Conservation (phyloP, 2,113 vertebrate species). For the Sakesphorus luctuosus region DNA sequence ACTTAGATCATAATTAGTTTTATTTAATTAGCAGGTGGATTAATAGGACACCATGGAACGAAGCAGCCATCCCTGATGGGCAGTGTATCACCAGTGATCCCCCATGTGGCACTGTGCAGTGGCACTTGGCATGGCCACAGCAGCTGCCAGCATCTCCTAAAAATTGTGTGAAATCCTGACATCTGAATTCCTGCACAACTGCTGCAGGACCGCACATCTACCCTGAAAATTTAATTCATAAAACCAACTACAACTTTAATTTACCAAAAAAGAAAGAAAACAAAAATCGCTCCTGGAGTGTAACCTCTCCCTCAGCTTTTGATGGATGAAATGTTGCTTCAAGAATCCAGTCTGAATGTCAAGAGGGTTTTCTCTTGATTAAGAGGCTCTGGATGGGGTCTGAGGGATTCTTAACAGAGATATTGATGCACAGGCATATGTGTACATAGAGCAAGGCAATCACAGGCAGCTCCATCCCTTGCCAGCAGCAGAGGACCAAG, state of each 20-base stretch:
- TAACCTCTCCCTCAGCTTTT: background rate
- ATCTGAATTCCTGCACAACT: background rate
- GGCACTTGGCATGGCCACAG: background rate
- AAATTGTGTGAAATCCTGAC: background rate
- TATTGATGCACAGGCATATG: background rate
- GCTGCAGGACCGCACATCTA: background rate
- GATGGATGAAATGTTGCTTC: background rate
- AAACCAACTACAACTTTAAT: background rate
- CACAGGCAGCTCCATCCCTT: background rate
- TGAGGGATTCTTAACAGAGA: background rate
- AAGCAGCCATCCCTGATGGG: background rate
- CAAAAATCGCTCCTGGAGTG: background rate
- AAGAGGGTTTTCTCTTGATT: background rate
- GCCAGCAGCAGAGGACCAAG: background rate
- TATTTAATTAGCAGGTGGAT: background rate
- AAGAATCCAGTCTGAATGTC: background rate
- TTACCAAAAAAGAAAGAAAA: background rate
- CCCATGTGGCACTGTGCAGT: background rate
- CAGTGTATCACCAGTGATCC: background rate
- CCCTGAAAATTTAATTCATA: background rate
- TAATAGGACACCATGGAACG: background rate
- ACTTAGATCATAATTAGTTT: background rate
- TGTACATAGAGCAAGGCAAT: background rate
- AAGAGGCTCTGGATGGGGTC: background rate
- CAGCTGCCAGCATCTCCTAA: background rate